Evolutionary conservation across 2,797 vertebrate species (phyloP).

Genomic region (Coregonus sp.): DNA sequence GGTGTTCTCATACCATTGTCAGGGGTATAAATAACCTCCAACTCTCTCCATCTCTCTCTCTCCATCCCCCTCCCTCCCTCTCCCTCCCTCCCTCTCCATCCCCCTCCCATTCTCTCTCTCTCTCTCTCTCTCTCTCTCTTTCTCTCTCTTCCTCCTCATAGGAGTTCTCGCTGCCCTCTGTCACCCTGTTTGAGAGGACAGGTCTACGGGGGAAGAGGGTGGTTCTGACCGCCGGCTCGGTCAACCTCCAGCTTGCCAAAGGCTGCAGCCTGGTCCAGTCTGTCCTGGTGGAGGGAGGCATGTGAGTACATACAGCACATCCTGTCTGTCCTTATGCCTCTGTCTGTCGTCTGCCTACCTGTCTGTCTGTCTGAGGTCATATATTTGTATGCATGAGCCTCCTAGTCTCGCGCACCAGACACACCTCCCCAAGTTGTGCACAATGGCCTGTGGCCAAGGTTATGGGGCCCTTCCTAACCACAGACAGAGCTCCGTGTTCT

Average conservation of each 20-base stretch:
- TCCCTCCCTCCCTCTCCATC: neutral
- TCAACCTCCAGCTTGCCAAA: slow-evolving; percentile 84
- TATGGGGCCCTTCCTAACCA: neutral
- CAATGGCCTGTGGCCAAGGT: neutral
- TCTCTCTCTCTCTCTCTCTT: neutral
- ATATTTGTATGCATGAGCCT: too few relatives aligned
- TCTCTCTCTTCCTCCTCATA: slow-evolving; percentile 54
- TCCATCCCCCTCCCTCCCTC: neutral
- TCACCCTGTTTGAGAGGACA: slow-evolving; percentile 84
- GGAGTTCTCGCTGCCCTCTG: slow-evolving; percentile 88
- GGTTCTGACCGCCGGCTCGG: slow-evolving; percentile 77
- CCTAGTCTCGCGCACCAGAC: too few relatives aligned
- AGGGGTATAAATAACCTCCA: neutral
- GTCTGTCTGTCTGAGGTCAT: too few relatives aligned
- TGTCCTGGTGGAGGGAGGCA: slow-evolving; percentile 84
- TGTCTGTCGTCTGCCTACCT: slow-evolving; percentile 3
- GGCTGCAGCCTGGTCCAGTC: slow-evolving; percentile 84
- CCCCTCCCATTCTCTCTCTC: neutral
- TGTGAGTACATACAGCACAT: slow-evolving; percentile 77
- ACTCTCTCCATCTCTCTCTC: neutral
- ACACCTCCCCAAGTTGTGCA: too few relatives aligned
- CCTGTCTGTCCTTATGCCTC: neutral
- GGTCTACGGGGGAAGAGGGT: slow-evolving; percentile 87
- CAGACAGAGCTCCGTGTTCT: neutral
- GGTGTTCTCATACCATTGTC: too few relatives aligned